Conservation (phyloP, 2,797 vertebrate genomes). For the Setipinna tenuifilis region DNA sequence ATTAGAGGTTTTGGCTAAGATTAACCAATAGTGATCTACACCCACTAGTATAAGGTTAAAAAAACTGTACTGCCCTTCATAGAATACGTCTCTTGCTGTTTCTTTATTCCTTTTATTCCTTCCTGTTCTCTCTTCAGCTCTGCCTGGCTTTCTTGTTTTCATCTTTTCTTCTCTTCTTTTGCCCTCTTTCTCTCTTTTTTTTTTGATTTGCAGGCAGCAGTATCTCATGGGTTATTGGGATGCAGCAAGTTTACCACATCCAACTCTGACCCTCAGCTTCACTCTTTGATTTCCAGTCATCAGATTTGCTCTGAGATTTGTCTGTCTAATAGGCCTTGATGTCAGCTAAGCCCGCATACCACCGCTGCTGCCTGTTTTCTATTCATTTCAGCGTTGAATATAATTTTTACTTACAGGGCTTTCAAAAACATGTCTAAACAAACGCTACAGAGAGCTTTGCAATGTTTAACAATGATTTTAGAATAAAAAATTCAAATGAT, state of each 20-base stretch:
- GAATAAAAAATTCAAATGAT: background rate
- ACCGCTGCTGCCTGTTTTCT: background rate
- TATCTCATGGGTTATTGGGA: background rate
- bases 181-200: background rate
- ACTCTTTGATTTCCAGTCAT: background rate
- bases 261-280: constrained; percentile 1
- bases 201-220: background rate
- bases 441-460: background rate
- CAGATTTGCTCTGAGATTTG: background rate
- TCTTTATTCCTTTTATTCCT: background rate
- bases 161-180: too few species aligned
- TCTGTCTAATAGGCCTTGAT: background rate
- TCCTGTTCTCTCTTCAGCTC: background rate
- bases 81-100: background rate
- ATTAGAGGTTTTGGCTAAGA: too few species aligned
- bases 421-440: background rate
- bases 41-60: background rate
- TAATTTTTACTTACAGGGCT: background rate
- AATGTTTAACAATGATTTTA: background rate
- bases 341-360: background rate
- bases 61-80: background rate
- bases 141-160: background rate
- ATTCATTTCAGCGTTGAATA: background rate
- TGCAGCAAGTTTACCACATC: constrained; percentile 18
- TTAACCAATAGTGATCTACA: background rate